Evolutionary conservation across 2,113 vertebrate genomes (phyloP).

Genomic region (Delphinus delphis): DNA sequence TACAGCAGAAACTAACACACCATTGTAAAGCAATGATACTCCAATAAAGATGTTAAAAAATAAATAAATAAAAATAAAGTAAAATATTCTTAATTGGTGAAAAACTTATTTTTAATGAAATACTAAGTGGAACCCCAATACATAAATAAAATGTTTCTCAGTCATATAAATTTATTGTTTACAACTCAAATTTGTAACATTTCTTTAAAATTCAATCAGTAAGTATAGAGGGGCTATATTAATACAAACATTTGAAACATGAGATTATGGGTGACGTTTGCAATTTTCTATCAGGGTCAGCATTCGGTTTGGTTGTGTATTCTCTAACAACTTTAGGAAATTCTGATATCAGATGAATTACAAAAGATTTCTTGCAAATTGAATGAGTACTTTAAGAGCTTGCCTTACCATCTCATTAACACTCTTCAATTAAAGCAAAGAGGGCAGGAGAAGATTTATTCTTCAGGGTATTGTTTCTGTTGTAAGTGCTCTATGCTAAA

Average conservation of each 20-base stretch:
- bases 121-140: neutral
- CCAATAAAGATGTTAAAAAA: too few relatives aligned
- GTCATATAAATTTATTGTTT: neutral
- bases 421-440: neutral
- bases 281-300: neutral
- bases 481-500: neutral
- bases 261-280: neutral
- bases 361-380: neutral
- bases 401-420: neutral
- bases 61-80: too few relatives aligned
- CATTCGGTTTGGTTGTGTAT: neutral
- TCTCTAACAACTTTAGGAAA: constrained; percentile 1
- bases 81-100: neutral
- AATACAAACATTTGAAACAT: neutral
- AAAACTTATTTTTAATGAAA: constrained; percentile 5
- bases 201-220: constrained; percentile 6
- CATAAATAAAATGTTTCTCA: neutral
- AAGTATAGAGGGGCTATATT: neutral
- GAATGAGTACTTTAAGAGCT: neutral
- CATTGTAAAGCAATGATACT: too few relatives aligned
- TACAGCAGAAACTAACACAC: too few relatives aligned
- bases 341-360: neutral
- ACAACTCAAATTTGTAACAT: neutral
- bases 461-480: neutral
- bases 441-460: neutral